These are phyloP conservation scores for Phodopus roborovskii DNA, from an alignment of 2,113 vertebrate species.

Conservation along the genomic window DNA sequence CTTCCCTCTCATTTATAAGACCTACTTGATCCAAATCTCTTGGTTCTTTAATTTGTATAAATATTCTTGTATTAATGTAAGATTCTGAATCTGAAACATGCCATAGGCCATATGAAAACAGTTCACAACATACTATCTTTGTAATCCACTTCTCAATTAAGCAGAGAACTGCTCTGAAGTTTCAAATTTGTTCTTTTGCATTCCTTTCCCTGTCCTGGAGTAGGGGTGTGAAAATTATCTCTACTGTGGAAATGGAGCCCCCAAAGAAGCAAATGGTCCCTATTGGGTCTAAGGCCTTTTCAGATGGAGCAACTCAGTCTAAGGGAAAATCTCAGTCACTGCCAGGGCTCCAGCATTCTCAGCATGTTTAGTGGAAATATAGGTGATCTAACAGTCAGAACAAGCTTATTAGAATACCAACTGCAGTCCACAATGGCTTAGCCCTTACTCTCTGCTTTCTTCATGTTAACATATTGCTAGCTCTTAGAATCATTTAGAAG, in stretches of 20 bases:
- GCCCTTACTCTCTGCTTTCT: rapidly evolving
- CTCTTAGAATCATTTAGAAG: neutral
- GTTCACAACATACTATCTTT: neutral
- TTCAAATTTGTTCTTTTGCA: neutral
- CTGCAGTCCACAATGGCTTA: neutral
- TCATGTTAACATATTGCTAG: neutral
- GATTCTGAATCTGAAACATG: neutral
- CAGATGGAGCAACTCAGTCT: neutral
- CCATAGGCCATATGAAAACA: neutral
- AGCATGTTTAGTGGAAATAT: neutral
- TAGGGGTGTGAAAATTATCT: neutral
- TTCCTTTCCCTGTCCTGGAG: neutral
- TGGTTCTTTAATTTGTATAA: neutral
- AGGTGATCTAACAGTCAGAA: neutral
- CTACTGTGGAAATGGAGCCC: neutral
- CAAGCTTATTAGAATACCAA: neutral
- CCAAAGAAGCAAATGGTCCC: neutral
- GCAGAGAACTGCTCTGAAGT: neutral
- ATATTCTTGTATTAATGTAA: neutral
- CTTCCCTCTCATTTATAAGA: neutral
- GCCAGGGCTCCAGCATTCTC: neutral
- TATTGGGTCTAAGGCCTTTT: neutral
- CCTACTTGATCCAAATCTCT: neutral
- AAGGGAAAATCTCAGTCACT: neutral
- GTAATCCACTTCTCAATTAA: neutral